Evolutionary conservation across 2,888 invertebrate species (phyloP), one percentile per base, ranked within the genome.

Genomic region (Deilephila elpenor): DNA sequence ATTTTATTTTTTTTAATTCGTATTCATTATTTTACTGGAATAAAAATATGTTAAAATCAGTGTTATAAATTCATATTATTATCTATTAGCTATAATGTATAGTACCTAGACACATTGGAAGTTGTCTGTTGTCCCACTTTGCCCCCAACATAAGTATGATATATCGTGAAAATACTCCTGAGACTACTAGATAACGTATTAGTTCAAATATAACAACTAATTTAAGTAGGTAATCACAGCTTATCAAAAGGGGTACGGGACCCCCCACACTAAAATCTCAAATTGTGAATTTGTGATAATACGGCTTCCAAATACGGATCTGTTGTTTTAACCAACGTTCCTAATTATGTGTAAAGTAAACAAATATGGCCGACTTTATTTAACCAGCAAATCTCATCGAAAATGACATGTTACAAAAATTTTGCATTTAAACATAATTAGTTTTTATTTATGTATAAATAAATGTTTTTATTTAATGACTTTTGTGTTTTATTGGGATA

Each of bases 351-450:
- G 25, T 67, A 11, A 29, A 60, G 14, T 61, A 11, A 19, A 19
- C 32, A 17, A 7, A 32, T 17, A 62, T 17, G 29, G 61, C 17
- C 34, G 32, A 51, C 14, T 37, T 37, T n/a, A 64, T 71, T 34
- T 37, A 64, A 64, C 32, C 5, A 29, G 19, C 19, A 11, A 34
- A 71, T 71, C 56, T 56, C 56, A 71, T 32, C 19, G 32, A 59
- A 56, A 71, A 71, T 71, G 70, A 71, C 70, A 70, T 70, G 8
- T 71, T 71, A 56, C 59, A 71, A 72, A 74, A 70, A 71, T 56
- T 71, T 29, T 70, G 70, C 70, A 71, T 71, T 71, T 71, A 71
- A 29, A 59, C 29, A 29, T 70, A 70, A 20, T n/a, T 56, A 56
- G 17, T 70, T 70, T 51, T 25, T 70, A 37, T 20, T 70, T 71